Evolutionary conservation across 2,888 invertebrate species (phyloP).

Genomic region (Trilocha varians): DNA sequence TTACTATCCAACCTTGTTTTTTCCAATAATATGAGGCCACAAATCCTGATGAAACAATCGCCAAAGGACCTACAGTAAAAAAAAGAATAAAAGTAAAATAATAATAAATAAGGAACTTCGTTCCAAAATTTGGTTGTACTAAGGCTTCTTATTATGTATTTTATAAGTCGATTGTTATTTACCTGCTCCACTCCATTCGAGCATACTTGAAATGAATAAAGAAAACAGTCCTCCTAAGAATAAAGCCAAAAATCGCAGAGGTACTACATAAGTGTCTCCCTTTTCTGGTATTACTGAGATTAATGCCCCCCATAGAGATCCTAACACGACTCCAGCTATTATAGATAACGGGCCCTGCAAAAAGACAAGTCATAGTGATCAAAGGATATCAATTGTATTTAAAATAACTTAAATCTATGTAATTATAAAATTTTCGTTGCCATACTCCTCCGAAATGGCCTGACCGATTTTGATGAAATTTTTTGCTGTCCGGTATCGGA

Average conservation of each 20-base stretch:
- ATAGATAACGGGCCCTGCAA: conserved; percentile 78
- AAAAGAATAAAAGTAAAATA: not conserved
- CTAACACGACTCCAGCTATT: conserved; percentile 79
- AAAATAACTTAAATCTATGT: no score
- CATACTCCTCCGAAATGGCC: no score
- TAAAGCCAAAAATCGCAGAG: conserved; percentile 79
- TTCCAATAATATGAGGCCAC: conserved; percentile 81
- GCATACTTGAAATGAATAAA: conserved; percentile 81
- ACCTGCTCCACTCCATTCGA: conserved; percentile 77
- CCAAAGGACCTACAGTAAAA: conserved; percentile 75
- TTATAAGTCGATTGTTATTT: conserved; percentile 6
- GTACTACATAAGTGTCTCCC: conserved; percentile 78
- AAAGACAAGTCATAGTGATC: conserved; percentile 3
- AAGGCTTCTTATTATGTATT: not conserved
- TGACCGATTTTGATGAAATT: no score
- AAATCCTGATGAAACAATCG: conserved; percentile 81
- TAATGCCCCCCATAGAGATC: conserved; percentile 80
- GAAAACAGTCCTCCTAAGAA: conserved; percentile 82
- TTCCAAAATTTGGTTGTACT: no score
- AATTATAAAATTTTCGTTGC: no score
- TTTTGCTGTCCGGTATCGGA: no score
- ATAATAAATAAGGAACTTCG: no score
- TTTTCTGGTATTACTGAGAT: conserved; percentile 82
- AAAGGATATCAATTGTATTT: no score
- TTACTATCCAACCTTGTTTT: conserved; percentile 81